phyloP scores from a whole-genome alignment of 1,140 invertebrate genomes.

The Ectropis grisescens region DNA sequence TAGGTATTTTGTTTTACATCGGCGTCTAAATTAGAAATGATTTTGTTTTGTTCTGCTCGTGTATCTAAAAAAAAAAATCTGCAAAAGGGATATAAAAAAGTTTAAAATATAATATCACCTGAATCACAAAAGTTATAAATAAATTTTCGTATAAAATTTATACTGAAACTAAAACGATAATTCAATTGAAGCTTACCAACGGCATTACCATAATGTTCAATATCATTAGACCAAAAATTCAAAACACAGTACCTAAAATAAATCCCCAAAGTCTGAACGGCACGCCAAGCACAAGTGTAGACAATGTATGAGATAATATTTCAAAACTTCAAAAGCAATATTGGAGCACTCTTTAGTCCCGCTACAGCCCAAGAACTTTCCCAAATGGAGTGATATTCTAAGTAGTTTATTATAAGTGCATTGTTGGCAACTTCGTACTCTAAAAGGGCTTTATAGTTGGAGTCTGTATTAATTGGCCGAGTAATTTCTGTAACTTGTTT shows the following conservation, averaged over 20 bases:
- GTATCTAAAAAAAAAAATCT: no score
- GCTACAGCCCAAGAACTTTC: slow-evolving; percentile 9
- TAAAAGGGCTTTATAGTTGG: slow-evolving; percentile 6
- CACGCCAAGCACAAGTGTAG: slow-evolving; percentile 24
- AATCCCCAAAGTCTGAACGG: slow-evolving; percentile 10
- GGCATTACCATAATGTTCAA: no score
- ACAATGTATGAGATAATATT: slow-evolving; percentile 39
- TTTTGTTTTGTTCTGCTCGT: no score
- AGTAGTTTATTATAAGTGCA: slow-evolving; percentile 11
- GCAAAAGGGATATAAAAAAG: no score
- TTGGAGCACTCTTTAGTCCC: slow-evolving; percentile 19
- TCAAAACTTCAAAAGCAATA: slow-evolving; percentile 41
- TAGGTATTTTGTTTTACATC: no score
- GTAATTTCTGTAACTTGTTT: slow-evolving; percentile 10
- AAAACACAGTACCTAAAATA: slow-evolving; percentile 6
- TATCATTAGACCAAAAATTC: no score
- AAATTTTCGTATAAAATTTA: no score
- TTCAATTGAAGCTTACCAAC: no score
- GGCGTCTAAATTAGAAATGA: no score
- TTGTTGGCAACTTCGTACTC: slow-evolving; percentile 1
- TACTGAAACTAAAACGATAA: no score
- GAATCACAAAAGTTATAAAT: no score
- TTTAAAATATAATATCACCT: no score
- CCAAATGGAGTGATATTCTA: slow-evolving; percentile 7
- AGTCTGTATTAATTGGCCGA: slow-evolving; percentile 11